Conservation (phyloP, 2,888 invertebrate species). For the Rhamnusium bicolor region DNA sequence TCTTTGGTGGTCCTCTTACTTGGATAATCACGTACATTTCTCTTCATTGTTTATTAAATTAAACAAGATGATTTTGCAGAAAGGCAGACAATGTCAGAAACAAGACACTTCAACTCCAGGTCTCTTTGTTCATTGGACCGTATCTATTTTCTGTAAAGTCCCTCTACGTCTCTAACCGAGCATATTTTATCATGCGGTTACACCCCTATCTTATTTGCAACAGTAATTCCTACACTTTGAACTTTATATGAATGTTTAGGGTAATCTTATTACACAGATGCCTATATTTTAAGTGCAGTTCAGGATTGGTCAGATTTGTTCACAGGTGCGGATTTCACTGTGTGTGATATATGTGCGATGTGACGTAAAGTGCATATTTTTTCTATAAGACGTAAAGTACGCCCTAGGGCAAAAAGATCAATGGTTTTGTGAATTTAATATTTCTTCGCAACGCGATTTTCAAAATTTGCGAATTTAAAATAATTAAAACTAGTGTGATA, state of each 20-base stretch:
- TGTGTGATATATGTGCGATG: too few species aligned
- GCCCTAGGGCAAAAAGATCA: too few species aligned
- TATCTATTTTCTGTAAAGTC: slow-evolving; percentile 17
- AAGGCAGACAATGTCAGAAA: not conserved
- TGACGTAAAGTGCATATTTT: too few species aligned
- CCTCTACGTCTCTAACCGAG: not conserved
- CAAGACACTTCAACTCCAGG: slow-evolving; percentile 3
- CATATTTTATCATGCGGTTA: slow-evolving; percentile 14
- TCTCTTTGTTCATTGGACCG: slow-evolving; percentile 35
- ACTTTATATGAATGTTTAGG: not conserved
- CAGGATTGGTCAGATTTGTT: not conserved
- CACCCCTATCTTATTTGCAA: slow-evolving; percentile 9
- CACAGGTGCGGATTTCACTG: too few species aligned
- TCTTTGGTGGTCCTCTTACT: not conserved
- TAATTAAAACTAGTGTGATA: too few species aligned
- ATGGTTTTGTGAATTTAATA: too few species aligned
- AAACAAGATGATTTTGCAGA: slow-evolving; percentile 26
- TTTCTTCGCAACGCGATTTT: too few species aligned
- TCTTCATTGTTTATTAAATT: slow-evolving; percentile 15
- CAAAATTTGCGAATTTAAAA: too few species aligned
- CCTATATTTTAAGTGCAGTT: not conserved
- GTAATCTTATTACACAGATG: not conserved
- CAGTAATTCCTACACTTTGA: slow-evolving; percentile 16
- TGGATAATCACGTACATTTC: not conserved
- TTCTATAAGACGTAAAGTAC: too few species aligned